A percentile compares a stretch with the other conserved stretches of the same genome.
These are phyloP conservation scores for Coleophora flavipennella DNA, from an alignment of 2,888 invertebrate genomes.

Conservation along the genomic window DNA sequence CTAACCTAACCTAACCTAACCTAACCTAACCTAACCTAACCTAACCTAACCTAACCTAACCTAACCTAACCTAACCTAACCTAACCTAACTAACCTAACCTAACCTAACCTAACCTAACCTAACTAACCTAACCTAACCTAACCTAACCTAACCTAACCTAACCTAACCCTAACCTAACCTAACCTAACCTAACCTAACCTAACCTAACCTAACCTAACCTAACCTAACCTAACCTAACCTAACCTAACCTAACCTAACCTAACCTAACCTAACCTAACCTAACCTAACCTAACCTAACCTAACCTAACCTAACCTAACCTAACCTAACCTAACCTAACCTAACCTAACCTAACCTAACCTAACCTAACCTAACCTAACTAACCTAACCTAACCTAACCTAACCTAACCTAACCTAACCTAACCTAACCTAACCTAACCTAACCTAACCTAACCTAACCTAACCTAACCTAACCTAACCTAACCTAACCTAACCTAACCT, in stretches of 20 bases:
- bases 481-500: constrained; percentile 11
- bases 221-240: constrained; percentile 12
- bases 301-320: constrained; percentile 9
- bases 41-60: constrained; percentile 18
- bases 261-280: constrained; percentile 9
- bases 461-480: constrained; percentile 11
- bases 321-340: constrained; percentile 10
- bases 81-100: constrained; percentile 16
- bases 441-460: constrained; percentile 13
- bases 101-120: constrained; percentile 15
- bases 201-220: constrained; percentile 13
- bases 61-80: constrained; percentile 18
- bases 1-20: constrained; percentile 18
- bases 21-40: constrained; percentile 19
- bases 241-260: constrained; percentile 10
- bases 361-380: constrained; percentile 11
- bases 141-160: constrained; percentile 13
- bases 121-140: constrained; percentile 15
- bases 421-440: constrained; percentile 12
- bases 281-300: constrained; percentile 9
- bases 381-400: constrained; percentile 12
- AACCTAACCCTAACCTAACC: constrained; percentile 13
- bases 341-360: constrained; percentile 10
- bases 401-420: constrained; percentile 12
- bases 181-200: constrained; percentile 13